Base-by-base conservation (phyloP, 2,888 invertebrate genomes). In the Agrochola litura region DNA sequence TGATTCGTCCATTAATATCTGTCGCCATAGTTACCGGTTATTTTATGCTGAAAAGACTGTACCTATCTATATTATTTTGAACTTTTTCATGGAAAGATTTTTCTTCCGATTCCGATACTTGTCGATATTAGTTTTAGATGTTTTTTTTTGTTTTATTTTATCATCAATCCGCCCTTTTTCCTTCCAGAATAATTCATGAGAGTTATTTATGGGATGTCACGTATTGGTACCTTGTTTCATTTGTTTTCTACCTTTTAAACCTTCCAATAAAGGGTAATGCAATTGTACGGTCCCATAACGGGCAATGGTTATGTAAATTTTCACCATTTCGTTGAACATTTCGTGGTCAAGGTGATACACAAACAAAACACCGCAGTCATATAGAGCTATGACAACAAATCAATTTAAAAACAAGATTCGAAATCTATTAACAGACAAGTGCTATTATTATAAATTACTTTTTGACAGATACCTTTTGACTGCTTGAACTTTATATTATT, bases 161-260 rank as follows among this genome's bases (percentile, higher is more conserved):
- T 61, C 54, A 72, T 72, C 64, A 61, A 79, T 77, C 63, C 9
- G 52, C 6, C 43, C 43, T 46, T 70, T 80, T 60, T 71, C 25
- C 67, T 61, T 64, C n/a, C 43, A 10, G 73, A 81, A 77, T 84
- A 68, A 84, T 81, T 76, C 66, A 83, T 80, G 76, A 83, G 69
- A 54, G 71, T 69, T 80, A 54, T 82, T 83, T 84, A 83, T 77
- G 67, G 52, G n/a, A 64, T 68, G 77, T 71, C 73, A 75, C 84
- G 81, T 65, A 73, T 30, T 60, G 54, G 12, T 49, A 22, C 19
- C 9, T n/a, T 77, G 37, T 63, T 70, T 63, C 46, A 60, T 66
- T 52, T 22, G 56, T 61, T 61, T 71, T 67, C n/a, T 70, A 49
- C n/a, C 52, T 37, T 58, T 60, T 16, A 65, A 66, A 67, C 49